Evolutionary conservation across 2,888 invertebrate species (phyloP).

Genomic region (Dascillus cervinus): DNA sequence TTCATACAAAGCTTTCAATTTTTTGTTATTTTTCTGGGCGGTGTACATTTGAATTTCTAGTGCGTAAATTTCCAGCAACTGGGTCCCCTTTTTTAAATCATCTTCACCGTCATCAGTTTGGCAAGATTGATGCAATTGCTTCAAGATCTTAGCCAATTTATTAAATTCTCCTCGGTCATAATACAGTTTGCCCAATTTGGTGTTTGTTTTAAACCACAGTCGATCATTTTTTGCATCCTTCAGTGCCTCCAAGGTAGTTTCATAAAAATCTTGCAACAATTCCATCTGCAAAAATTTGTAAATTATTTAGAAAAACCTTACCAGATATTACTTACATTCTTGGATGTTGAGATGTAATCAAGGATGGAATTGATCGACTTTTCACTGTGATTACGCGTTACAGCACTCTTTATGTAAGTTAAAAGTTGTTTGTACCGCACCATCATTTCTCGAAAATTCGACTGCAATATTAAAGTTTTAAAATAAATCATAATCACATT

Average conservation of each 20-base stretch:
- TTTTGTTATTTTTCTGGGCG: conserved; percentile 98
- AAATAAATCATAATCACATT: too few species aligned
- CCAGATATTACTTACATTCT: conserved; percentile 71
- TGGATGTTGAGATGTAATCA: conserved; percentile 98
- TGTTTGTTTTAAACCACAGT: conserved; percentile 99
- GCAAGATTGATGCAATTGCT: conserved; percentile 95
- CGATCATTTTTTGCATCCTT: conserved; percentile 99
- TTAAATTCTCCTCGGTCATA: conserved; percentile 93
- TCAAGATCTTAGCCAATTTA: conserved; percentile 91
- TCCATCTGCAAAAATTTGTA: conserved; percentile 74
- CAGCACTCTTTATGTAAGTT: conserved; percentile 98
- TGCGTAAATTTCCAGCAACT: conserved; percentile 95
- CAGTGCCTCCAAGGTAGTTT: conserved; percentile 87
- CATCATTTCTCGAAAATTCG: conserved; percentile 77
- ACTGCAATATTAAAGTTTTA: too few species aligned
- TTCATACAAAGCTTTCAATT: conserved; percentile 91
- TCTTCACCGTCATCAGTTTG: conserved; percentile 98
- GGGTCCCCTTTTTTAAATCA: conserved; percentile 96
- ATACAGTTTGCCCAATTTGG: conserved; percentile 95
- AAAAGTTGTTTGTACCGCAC: conserved; percentile 81
- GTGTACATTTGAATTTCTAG: conserved; percentile 99
- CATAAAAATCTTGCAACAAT: conserved; percentile 95
- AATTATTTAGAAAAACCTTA: not conserved
- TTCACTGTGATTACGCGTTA: conserved; percentile 98
- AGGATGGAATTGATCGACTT: conserved; percentile 99